Base-by-base conservation (phyloP, 2,888 invertebrate genomes). In the Dendrolimus houi region DNA sequence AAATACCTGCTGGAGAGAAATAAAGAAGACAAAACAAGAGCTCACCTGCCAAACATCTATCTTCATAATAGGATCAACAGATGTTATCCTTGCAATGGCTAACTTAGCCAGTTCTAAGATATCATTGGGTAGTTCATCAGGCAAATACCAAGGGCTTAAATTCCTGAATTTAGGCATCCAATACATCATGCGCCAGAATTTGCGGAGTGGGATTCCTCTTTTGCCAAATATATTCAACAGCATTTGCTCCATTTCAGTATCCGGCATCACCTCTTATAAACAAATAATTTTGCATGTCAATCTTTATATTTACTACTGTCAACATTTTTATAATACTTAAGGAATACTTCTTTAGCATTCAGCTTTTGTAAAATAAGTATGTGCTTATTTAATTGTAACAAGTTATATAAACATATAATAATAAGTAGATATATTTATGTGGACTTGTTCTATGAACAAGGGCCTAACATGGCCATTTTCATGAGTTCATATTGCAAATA, bases 91-190 rank as follows among this genome's bases (percentile, higher is more conserved):
- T 59, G 93, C 87, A 55, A 99, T 93, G 0, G 97, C 98, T 58
- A 97, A 73, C 74, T 93, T 93, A 0, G 98, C 98, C 55, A 98
- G 79, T 71, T 96, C 95, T 12, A 95, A 81, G 0, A 93, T 91
- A 72, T 97, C 96, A 64, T 92, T 89, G 0, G 98, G 97, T n/a
- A 96, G 77, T 1, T 94, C 92, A 56, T 93, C 92, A 0, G 97
- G 97, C 57, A 96, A 80, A 7, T 93, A 93, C 95, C 96, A 98
- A 0, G 98, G 98, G 58, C 96, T 96, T 0, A 95, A 81, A 75
- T 98, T 94, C 75, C 94, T 96, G 76, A 99, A 97, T 81, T 99
- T 99, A 0, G 99, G 98, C 94, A 96, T 94, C 96, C 96, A 96
- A 71, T 96, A 96, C 93, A 95, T 93, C 95, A 96, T 95, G 10